Evolutionary conservation across 2,797 vertebrate genomes (phyloP).

Genomic region (Myripristis jacobus): DNA sequence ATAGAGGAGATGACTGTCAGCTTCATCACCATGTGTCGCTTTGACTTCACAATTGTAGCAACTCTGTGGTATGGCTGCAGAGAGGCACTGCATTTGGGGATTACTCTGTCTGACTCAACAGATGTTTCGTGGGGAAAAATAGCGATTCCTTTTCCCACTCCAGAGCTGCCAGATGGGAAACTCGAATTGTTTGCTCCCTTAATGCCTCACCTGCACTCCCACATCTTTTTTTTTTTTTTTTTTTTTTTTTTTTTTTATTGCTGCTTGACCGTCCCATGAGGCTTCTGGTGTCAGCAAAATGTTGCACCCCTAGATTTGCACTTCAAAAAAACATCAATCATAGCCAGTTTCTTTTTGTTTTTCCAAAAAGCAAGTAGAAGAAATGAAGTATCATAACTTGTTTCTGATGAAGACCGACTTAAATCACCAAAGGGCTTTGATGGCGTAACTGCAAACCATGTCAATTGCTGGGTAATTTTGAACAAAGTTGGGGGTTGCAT

Average conservation of each 20-base stretch:
- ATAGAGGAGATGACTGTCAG: slow-evolving; percentile 42
- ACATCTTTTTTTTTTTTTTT: no score
- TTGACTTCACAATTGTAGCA: slow-evolving; percentile 24
- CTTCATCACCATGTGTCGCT: slow-evolving; percentile 32
- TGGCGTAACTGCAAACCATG: no score
- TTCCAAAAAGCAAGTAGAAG: background rate
- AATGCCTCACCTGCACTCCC: slow-evolving; percentile 47
- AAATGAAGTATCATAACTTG: no score
- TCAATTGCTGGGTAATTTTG: no score
- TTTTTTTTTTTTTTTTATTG: no score
- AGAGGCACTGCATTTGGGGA: slow-evolving; percentile 35
- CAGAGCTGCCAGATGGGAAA: slow-evolving; percentile 50
- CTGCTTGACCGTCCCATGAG: slow-evolving; percentile 27
- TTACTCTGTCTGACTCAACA: slow-evolving; percentile 45
- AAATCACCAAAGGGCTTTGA: no score
- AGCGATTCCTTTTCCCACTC: slow-evolving; percentile 26
- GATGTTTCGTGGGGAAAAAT: slow-evolving; percentile 44
- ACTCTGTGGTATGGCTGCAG: slow-evolving; percentile 37
- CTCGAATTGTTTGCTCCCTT: slow-evolving; percentile 33
- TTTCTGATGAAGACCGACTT: no score
- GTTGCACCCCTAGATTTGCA: slow-evolving; percentile 15
- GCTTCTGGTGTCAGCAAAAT: slow-evolving; percentile 21
- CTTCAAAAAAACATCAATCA: background rate
- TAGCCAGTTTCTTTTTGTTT: slow-evolving; percentile 5
- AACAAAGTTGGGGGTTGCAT: no score